Conservation (phyloP, 2,113 vertebrate genomes). For the Arizona elegans region DNA sequence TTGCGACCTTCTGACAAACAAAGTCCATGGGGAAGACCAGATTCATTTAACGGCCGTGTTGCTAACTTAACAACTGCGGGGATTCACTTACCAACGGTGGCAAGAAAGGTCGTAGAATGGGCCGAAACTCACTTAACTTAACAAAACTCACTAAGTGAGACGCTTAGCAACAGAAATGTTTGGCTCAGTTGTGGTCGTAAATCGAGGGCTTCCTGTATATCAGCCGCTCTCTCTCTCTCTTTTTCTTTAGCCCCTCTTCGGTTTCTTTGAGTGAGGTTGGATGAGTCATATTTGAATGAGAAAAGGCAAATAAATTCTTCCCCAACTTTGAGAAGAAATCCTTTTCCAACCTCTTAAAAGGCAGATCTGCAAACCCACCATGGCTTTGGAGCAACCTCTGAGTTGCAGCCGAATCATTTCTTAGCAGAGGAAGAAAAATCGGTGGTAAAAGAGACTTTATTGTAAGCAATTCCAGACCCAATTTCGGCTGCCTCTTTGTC, state of each 20-base stretch:
- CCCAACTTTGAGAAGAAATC: neutral
- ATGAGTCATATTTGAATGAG: neutral
- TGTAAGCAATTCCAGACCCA: neutral
- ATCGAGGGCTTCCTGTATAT: neutral
- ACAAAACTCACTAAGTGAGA: too few relatives aligned
- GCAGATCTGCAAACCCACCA: neutral
- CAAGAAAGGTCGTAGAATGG: too few relatives aligned
- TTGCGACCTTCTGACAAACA: too few relatives aligned
- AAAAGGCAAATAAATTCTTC: neutral
- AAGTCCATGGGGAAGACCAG: too few relatives aligned
- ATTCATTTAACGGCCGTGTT: too few relatives aligned
- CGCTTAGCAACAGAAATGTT: too few relatives aligned
- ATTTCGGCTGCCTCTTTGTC: neutral
- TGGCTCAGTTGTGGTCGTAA: too few relatives aligned
- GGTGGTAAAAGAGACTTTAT: neutral
- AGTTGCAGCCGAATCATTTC: neutral
- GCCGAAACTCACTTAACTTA: too few relatives aligned
- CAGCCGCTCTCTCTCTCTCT: neutral
- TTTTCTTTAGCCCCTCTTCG: neutral
- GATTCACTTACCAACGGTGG: too few relatives aligned
- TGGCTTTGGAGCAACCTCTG: neutral
- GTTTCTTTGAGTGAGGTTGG: neutral
- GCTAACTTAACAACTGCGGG: too few relatives aligned
- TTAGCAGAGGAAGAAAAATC: neutral
- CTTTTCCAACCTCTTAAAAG: neutral